Evolutionary conservation across 1,140 invertebrate genomes (phyloP), one percentile per base, ranked within the genome.

Genomic region (Tetraneura akinire): DNA sequence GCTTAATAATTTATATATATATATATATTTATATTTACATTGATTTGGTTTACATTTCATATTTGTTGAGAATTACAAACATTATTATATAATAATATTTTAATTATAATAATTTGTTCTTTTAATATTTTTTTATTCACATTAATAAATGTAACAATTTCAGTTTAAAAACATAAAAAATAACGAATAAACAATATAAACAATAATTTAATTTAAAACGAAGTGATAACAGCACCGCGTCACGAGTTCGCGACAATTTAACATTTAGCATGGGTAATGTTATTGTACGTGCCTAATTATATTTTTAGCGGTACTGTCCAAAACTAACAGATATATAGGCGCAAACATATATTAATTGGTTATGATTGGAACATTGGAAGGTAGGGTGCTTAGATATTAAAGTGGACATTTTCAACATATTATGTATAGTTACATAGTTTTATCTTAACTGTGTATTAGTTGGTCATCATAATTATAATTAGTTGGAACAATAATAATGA

Each of bases 321-420:
- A 66, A 14, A 66, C 37, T 32, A 13, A 66, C n/a, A n/a, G n/a
- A n/a, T n/a, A n/a, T n/a, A 66, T 42, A 45, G n/a, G 64, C n/a
- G 32, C 37, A 45, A 45, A 42, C 21, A 66, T 42, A 42, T 21
- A 29, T 66, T 37, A n/a, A 18, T 53, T 21, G 37, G 37, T 42
- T 37, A 37, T 37, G 32, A 37, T 4, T 37, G 32, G 32, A 8
- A 37, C 8, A 4, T 37, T 37, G 32, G 14, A 5, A 10, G 62
- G n/a, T 21, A 5, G n/a, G 62, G n/a, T 21, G 32, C 62, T 6
- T 9, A 21, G 18, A 21, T n/a, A n/a, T 51, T 2, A 53, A 53
- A 53, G 51, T 9, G 18, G 18, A 53, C 8, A 3, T 1, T 53
- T 8, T 21, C 51, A n/a, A 53, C 18, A 18, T 53, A n/a, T n/a